A percentile compares a stretch with the other conserved stretches of the same genome.
Conservation (phyloP, 2,888 invertebrate species). For the Drosophila conformis region DNA sequence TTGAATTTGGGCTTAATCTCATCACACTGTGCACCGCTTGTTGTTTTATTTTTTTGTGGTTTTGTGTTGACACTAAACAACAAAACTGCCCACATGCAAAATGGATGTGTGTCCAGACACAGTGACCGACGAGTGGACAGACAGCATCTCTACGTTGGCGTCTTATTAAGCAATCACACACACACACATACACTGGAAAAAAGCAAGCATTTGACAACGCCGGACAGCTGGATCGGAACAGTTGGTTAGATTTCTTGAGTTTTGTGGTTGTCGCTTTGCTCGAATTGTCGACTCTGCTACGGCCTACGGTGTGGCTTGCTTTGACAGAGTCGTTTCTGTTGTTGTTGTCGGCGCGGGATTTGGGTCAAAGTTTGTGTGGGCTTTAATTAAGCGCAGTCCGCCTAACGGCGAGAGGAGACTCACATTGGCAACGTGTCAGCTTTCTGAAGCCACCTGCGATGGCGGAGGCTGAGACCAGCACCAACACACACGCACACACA, state of each 20-base stretch:
- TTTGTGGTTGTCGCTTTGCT: conserved; percentile 23
- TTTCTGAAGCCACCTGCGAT: conserved; percentile 46
- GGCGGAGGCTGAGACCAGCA: conserved; percentile 43
- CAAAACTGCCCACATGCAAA: conserved; percentile 73
- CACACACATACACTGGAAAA: conserved; percentile 7
- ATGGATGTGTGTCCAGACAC: conserved; percentile 54
- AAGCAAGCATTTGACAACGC: conserved; percentile 38
- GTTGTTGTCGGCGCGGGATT: conserved; percentile 50
- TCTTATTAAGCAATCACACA: conserved; percentile 68
- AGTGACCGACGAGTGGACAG: conserved; percentile 27
- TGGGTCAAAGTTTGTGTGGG: conserved; percentile 78
- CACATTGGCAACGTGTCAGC: conserved; percentile 36
- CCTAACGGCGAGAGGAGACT: conserved; percentile 58
- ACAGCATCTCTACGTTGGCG: conserved; percentile 64
- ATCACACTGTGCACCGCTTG: conserved; percentile 44
- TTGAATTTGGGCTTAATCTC: conserved; percentile 22
- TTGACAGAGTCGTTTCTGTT: conserved; percentile 34
- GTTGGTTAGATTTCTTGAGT: conserved; percentile 26
- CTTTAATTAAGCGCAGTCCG: conserved; percentile 70
- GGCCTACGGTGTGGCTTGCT: conserved; percentile 56
- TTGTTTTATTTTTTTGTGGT: conserved; percentile 41
- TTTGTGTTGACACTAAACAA: conserved; percentile 50
- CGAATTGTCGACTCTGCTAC: conserved; percentile 34
- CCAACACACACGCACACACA: conserved; percentile 29
- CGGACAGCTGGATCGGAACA: conserved; percentile 39